phyloP scores from a whole-genome alignment of 2,113 vertebrate species.

The Thalassarche chlororhynchos region DNA sequence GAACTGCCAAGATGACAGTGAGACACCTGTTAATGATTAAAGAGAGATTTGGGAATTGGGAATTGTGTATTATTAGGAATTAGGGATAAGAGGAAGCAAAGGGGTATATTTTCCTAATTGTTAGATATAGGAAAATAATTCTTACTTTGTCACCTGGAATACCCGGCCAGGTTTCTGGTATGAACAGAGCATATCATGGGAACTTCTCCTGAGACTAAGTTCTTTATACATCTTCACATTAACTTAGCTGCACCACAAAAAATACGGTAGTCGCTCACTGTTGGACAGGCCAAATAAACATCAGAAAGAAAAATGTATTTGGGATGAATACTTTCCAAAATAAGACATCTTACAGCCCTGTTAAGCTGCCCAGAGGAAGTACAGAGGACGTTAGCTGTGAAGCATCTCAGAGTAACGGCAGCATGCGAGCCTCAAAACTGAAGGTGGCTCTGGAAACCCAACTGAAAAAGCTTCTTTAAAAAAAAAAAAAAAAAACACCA shows the following conservation, averaged over 20 bases:
- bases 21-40: neutral
- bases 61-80: neutral
- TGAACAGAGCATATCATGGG: neutral
- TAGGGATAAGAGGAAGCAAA: neutral
- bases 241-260: neutral
- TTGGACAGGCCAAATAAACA: neutral
- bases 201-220: neutral
- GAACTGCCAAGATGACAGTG: neutral
- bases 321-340: neutral
- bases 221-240: neutral
- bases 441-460: neutral
- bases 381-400: neutral
- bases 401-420: rapidly evolving
- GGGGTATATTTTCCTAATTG: neutral
- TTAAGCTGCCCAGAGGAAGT: neutral
- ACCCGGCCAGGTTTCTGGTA: neutral
- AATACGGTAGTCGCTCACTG: rapidly evolving
- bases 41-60: neutral
- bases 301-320: neutral
- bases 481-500: too few species aligned
- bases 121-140: neutral
- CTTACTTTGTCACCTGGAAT: neutral
- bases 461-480: neutral
- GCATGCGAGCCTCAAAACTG: neutral
- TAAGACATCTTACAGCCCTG: neutral